Evolutionary conservation across 2,888 invertebrate species (phyloP).

Genomic region (Hipparchia sbordonii): DNA sequence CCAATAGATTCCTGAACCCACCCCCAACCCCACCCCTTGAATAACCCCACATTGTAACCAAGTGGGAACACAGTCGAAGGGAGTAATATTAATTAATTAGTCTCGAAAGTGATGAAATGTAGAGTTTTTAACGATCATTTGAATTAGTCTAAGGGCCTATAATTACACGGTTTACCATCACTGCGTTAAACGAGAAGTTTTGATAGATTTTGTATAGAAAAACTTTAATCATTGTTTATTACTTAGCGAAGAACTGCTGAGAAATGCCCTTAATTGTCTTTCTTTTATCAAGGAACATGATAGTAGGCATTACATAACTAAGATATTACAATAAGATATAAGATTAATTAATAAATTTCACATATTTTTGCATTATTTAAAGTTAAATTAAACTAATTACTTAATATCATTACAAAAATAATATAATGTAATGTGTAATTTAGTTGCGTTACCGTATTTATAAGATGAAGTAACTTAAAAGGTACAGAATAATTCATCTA

Average conservation of each 20-base stretch:
- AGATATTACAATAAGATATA: neutral
- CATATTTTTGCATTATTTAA: neutral
- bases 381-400: neutral
- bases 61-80: too few relatives aligned
- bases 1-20: too few relatives aligned
- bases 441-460: neutral
- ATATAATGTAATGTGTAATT: neutral
- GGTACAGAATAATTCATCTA: constrained; percentile 18
- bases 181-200: too few relatives aligned
- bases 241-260: too few relatives aligned
- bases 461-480: constrained; percentile 9
- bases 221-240: too few relatives aligned
- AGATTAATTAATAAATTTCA: neutral
- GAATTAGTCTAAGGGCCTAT: neutral
- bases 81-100: too few relatives aligned
- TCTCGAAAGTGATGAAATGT: too few relatives aligned
- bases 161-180: too few relatives aligned
- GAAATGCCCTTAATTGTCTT: neutral
- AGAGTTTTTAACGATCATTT: neutral
- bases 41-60: too few relatives aligned
- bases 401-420: neutral
- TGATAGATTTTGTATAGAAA: too few relatives aligned
- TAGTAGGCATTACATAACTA: neutral
- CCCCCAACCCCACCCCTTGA: too few relatives aligned
- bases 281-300: neutral